These are phyloP conservation scores for Holotrichia oblita DNA, from an alignment of 1,140 invertebrate species.

Conservation along the genomic window DNA sequence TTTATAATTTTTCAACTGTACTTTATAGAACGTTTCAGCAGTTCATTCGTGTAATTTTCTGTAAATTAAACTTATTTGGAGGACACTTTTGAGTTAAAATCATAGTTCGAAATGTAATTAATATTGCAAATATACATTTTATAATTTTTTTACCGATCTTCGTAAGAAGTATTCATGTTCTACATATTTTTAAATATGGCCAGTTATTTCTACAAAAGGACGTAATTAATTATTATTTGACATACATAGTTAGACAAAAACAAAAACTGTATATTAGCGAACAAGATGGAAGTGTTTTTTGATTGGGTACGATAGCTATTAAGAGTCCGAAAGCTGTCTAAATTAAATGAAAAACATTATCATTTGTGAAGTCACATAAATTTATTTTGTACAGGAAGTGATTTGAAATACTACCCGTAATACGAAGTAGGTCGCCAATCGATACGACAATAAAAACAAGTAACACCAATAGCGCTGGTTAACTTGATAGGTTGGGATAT, in stretches of 20 bases:
- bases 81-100: too few relatives aligned
- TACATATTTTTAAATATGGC: too few relatives aligned
- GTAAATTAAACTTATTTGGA: too few relatives aligned
- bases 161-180: too few relatives aligned
- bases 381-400: background rate
- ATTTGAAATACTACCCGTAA: background rate
- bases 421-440: constrained; percentile 6
- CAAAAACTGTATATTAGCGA: background rate
- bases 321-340: background rate
- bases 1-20: too few relatives aligned
- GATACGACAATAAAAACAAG: background rate
- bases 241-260: too few relatives aligned
- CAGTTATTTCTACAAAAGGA: background rate
- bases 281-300: background rate
- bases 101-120: too few relatives aligned
- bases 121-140: too few relatives aligned
- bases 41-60: too few relatives aligned
- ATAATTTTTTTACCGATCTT: too few relatives aligned
- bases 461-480: background rate
- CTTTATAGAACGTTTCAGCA: too few relatives aligned
- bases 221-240: too few relatives aligned
- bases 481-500: background rate
- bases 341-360: background rate
- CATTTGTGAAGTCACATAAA: background rate
- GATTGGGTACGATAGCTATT: background rate